Evolutionary conservation across 2,113 vertebrate species (phyloP).

Genomic region (Anolis carolinensis): DNA sequence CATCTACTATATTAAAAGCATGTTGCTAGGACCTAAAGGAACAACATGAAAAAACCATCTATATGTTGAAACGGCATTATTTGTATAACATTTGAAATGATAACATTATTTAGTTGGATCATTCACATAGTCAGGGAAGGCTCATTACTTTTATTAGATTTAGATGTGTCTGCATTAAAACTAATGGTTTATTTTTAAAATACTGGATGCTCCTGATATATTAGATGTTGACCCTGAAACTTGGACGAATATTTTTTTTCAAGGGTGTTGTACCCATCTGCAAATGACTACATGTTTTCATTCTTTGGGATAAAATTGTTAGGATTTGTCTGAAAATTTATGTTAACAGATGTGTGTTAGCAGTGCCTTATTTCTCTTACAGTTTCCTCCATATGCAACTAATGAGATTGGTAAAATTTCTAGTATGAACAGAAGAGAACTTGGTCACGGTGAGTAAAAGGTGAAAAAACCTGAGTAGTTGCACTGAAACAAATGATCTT

Average conservation of each 20-base stretch:
- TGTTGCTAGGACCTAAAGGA: background rate
- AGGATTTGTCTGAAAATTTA: background rate
- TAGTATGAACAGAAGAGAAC: constrained; percentile 90
- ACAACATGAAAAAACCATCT: background rate
- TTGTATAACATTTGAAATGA: background rate
- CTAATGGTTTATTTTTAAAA: background rate
- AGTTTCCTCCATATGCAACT: constrained; percentile 98
- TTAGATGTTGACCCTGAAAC: background rate
- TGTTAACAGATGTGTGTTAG: background rate
- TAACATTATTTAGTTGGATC: background rate
- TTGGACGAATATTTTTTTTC: background rate
- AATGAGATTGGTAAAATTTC: constrained; percentile 92
- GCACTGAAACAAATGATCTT: constrained; percentile 6
- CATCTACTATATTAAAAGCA: background rate
- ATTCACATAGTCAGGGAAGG: too few relatives aligned
- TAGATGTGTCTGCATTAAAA: background rate
- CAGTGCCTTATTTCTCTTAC: constrained; percentile 7
- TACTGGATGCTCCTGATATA: background rate
- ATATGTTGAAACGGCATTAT: background rate
- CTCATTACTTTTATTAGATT: background rate
- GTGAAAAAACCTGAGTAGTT: background rate
- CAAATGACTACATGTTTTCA: background rate
- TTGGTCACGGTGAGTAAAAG: constrained; percentile 89
- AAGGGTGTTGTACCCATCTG: background rate
- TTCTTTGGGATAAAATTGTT: background rate